Conservation (phyloP, 2,797 vertebrate species). For the Onychomys torridus region DNA sequence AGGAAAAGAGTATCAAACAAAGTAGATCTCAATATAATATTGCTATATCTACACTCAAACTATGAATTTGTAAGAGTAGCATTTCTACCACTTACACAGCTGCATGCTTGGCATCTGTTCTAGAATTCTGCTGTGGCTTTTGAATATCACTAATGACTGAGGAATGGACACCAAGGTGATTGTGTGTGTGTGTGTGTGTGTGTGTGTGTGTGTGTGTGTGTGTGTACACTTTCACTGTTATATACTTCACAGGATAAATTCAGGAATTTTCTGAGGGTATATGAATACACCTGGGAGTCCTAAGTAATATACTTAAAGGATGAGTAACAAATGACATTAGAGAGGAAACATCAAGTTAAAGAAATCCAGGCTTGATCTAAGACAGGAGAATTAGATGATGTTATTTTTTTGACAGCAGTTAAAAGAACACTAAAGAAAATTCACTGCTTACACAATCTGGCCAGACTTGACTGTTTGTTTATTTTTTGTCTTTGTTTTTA, state of each 20-base stretch:
- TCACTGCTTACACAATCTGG: not conserved
- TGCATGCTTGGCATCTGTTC: not conserved
- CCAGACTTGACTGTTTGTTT: not conserved
- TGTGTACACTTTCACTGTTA: not conserved
- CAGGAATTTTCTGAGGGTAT: not conserved
- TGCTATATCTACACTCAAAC: not conserved
- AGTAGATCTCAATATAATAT: not conserved
- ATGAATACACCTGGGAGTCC: not conserved
- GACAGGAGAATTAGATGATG: not conserved
- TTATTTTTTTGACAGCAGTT: not conserved
- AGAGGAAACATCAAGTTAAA: not conserved
- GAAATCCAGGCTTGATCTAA: not conserved
- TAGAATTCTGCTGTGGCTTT: not conserved
- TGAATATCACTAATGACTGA: not conserved
- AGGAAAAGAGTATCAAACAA: not conserved
- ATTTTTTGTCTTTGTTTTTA: not conserved
- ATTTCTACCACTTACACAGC: not conserved
- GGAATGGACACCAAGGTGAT: not conserved
- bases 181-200: not conserved
- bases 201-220: not conserved
- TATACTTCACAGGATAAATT: not conserved
- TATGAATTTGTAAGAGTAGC: not conserved
- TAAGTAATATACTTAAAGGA: not conserved
- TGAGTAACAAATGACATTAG: not conserved
- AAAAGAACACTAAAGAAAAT: not conserved